phyloP scores from a whole-genome alignment of 2,888 invertebrate genomes.

The Malacosoma neustria region DNA sequence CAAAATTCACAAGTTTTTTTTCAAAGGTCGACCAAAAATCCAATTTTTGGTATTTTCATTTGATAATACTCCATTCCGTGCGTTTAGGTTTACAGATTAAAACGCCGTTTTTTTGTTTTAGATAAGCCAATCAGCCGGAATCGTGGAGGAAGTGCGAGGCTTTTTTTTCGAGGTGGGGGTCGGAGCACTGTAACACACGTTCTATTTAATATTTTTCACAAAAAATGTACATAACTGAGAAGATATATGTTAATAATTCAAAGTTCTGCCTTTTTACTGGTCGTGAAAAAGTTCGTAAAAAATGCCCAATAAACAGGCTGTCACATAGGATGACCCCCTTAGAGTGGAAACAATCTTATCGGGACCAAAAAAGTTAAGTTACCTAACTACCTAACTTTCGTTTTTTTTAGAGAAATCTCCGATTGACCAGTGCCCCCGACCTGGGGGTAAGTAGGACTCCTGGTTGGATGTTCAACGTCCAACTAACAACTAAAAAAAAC shows the following conservation, averaged over 20 bases:
- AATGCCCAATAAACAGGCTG: background rate
- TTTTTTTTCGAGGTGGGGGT: background rate
- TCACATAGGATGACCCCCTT: too few relatives aligned
- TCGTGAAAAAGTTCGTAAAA: background rate
- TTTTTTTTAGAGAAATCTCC: too few relatives aligned
- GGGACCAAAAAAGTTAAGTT: too few relatives aligned
- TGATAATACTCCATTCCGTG: background rate
- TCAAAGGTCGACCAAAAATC: background rate
- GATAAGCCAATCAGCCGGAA: too few relatives aligned
- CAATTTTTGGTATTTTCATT: background rate
- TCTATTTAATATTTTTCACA: background rate
- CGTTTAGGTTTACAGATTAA: background rate
- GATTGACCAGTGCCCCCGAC: too few relatives aligned
- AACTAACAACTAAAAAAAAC: too few relatives aligned
- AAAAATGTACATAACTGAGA: too few relatives aligned
- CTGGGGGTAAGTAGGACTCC: too few relatives aligned
- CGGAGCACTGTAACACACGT: background rate
- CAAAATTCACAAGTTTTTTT: background rate
- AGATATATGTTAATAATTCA: background rate
- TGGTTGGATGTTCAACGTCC: too few relatives aligned
- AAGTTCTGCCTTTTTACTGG: background rate
- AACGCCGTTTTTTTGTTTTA: background rate
- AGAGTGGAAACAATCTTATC: too few relatives aligned
- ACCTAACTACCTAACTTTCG: too few relatives aligned
- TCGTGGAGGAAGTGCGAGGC: slow-evolving; percentile 1